These are phyloP conservation scores for Agapornis canus DNA, from an alignment of 2,797 vertebrate species.

Conservation along the genomic window DNA sequence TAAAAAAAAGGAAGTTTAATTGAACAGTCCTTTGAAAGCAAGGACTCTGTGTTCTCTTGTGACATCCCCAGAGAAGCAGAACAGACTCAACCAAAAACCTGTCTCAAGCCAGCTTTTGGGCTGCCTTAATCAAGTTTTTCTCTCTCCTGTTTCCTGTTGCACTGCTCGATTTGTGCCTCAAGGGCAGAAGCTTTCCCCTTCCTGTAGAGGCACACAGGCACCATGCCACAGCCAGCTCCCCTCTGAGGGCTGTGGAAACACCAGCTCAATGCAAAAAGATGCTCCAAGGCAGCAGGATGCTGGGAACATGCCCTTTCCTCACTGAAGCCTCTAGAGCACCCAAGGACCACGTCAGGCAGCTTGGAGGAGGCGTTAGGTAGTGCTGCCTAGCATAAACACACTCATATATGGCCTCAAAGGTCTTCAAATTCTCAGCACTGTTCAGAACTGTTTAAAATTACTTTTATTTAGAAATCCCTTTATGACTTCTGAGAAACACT, in stretches of 20 bases:
- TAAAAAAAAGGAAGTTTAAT: not conserved
- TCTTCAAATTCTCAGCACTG: not conserved
- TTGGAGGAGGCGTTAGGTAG: not conserved
- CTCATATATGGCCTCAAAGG: not conserved
- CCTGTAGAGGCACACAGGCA: not conserved
- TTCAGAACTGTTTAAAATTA: not conserved
- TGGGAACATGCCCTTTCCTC: not conserved
- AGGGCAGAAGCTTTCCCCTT: not conserved
- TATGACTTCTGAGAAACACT: not conserved
- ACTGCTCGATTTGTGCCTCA: not conserved
- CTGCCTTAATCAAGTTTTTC: not conserved
- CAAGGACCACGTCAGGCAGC: not conserved
- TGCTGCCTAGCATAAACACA: rapidly evolving
- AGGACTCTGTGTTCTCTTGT: not conserved
- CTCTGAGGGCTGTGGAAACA: not conserved
- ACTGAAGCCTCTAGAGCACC: rapidly evolving
- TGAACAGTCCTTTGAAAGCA: not conserved
- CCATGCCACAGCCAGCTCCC: rapidly evolving
- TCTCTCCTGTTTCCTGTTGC: not conserved
- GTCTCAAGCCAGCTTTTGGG: not conserved
- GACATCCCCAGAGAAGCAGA: not conserved
- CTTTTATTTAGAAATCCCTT: not conserved
- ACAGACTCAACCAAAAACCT: not conserved
- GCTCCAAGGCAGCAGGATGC: rapidly evolving
- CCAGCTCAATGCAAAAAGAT: rapidly evolving